phyloP scores from a whole-genome alignment of 2,797 vertebrate genomes.

The Diplodus sargus region DNA sequence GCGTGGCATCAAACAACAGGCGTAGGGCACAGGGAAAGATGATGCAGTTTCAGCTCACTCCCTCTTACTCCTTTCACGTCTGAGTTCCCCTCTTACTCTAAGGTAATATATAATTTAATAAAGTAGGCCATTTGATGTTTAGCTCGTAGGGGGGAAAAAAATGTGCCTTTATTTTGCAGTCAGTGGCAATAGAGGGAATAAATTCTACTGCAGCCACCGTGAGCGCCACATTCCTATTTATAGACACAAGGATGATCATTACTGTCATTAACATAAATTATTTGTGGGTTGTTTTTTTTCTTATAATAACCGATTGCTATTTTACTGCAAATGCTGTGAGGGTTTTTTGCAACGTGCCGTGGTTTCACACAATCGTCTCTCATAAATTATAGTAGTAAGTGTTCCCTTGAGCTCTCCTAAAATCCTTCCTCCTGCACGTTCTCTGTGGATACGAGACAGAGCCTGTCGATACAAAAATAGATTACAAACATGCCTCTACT shows the following conservation, averaged over 20 bases:
- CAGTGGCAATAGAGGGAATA: background rate
- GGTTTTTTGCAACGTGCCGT: slow-evolving; percentile 25
- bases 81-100: background rate
- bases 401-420: slow-evolving; percentile 31
- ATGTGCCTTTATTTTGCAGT: background rate
- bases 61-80: background rate
- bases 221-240: slow-evolving; percentile 24
- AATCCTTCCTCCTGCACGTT: slow-evolving; percentile 37
- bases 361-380: slow-evolving; percentile 19
- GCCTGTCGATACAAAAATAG: slow-evolving; percentile 47
- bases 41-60: no score
- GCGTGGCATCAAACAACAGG: slow-evolving; percentile 15
- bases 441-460: slow-evolving; percentile 33
- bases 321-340: background rate
- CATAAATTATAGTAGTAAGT: slow-evolving; percentile 36
- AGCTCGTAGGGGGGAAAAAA: background rate
- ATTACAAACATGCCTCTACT: slow-evolving; percentile 52
- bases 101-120: background rate
- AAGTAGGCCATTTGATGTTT: slow-evolving; percentile 1
- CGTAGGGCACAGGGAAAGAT: no score
- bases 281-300: background rate
- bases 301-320: slow-evolving; percentile 5
- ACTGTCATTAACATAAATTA: slow-evolving; percentile 11
- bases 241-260: slow-evolving; percentile 10
- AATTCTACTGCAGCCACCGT: background rate